Conservation (phyloP, 2,113 vertebrate species). For the Dipodomys merriami region DNA sequence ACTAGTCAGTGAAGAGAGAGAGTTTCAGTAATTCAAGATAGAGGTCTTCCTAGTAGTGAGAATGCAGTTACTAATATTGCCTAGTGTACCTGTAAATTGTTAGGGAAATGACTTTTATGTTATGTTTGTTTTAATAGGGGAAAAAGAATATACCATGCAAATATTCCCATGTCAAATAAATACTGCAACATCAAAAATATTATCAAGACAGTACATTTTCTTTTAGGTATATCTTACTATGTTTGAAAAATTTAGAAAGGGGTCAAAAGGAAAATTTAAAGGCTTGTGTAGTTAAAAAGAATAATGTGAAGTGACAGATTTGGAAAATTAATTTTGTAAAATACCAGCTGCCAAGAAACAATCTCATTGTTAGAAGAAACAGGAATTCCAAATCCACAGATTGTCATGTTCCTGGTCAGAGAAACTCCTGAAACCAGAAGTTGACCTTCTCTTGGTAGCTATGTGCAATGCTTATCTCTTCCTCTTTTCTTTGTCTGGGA, state of each 20-base stretch:
- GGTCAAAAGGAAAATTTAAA: neutral
- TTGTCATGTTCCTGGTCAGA: neutral
- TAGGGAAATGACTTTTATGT: neutral
- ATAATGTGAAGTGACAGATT: neutral
- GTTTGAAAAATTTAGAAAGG: neutral
- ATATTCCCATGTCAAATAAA: neutral
- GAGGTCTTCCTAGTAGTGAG: fast-evolving
- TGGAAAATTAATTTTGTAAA: neutral
- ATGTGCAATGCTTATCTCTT: neutral
- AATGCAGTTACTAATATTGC: too few relatives aligned
- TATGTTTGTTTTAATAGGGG: neutral
- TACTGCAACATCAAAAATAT: neutral
- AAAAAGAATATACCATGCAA: neutral
- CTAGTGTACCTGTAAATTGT: neutral
- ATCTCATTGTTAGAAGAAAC: neutral
- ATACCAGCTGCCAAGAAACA: constrained; percentile 1
- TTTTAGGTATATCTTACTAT: neutral
- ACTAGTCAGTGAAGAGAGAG: neutral
- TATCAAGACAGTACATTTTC: neutral
- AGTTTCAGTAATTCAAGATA: neutral
- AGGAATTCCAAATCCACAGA: neutral
- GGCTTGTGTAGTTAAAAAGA: neutral
- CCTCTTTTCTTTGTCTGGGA: neutral
- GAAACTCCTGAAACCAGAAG: neutral
- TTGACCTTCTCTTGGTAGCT: neutral